Percentiles rank a stretch among this genome's conserved stretches.
Evolutionary conservation across 2,113 vertebrate species (phyloP).

Genomic region (Pygoscelis adeliae): DNA sequence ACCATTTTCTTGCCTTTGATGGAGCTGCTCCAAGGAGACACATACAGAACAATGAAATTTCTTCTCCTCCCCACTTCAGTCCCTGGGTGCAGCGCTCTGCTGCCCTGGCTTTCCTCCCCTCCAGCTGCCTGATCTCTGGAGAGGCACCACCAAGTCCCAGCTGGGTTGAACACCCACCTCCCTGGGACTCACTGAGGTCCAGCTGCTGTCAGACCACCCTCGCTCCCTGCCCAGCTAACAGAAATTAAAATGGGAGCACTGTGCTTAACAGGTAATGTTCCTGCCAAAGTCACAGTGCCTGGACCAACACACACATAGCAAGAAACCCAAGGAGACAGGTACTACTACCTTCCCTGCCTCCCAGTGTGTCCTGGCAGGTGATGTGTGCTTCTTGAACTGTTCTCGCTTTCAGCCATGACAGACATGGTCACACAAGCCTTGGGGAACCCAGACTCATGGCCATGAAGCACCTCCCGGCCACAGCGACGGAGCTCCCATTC

Average conservation of each 20-base stretch:
- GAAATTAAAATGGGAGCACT: not conserved
- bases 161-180: not conserved
- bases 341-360: not conserved
- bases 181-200: not conserved
- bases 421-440: not conserved
- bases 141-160: not conserved
- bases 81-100: not conserved
- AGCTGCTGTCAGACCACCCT: not conserved
- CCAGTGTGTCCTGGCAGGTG: not conserved
- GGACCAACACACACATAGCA: not conserved
- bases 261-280: accelerated
- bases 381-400: not conserved
- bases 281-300: not conserved
- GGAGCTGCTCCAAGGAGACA: not conserved
- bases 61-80: not conserved
- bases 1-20: not conserved
- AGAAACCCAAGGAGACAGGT: not conserved
- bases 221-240: not conserved
- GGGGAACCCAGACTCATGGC: not conserved
- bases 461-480: not conserved
- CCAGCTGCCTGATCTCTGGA: not conserved
- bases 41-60: not conserved
- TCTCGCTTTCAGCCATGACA: not conserved
- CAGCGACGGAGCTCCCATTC: not conserved
- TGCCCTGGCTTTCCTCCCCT: not conserved